Conservation (phyloP, 1,140 invertebrate species). For the Stegodyphus mimosarum region DNA sequence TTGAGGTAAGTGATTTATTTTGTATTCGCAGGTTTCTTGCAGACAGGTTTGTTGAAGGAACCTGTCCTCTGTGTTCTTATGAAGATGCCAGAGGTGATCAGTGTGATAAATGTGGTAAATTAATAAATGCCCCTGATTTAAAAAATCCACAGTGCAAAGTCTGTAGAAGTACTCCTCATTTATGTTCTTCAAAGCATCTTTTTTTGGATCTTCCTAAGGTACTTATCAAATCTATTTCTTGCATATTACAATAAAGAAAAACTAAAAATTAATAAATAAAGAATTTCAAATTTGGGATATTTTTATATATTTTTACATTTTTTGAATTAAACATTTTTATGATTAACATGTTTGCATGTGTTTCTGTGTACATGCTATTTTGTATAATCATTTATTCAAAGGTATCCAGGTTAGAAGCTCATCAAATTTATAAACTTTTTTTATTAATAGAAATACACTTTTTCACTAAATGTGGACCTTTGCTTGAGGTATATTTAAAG, state of each 20-base stretch:
- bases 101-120: conserved; percentile 96
- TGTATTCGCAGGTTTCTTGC: conserved; percentile 72
- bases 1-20: background rate
- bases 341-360: too few relatives aligned
- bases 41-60: conserved; percentile 96
- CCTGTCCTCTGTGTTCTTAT: conserved; percentile 92
- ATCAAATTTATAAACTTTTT: too few relatives aligned
- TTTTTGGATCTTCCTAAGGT: conserved; percentile 94
- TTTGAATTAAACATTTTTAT: background rate
- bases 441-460: too few relatives aligned
- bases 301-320: too few relatives aligned
- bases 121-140: conserved; percentile 95
- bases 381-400: too few relatives aligned
- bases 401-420: too few relatives aligned
- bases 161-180: conserved; percentile 80
- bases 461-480: too few relatives aligned
- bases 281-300: too few relatives aligned
- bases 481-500: too few relatives aligned
- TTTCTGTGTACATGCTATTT: too few relatives aligned
- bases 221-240: conserved; percentile 14
- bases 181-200: conserved; percentile 87
- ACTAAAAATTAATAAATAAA: background rate
- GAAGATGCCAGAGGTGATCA: conserved; percentile 97
- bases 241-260: background rate
- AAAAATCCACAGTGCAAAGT: conserved; percentile 92